phyloP scores from a whole-genome alignment of 37 sponge, comb jelly and placozoan genomes.

The Mnemiopsis leidyi region DNA sequence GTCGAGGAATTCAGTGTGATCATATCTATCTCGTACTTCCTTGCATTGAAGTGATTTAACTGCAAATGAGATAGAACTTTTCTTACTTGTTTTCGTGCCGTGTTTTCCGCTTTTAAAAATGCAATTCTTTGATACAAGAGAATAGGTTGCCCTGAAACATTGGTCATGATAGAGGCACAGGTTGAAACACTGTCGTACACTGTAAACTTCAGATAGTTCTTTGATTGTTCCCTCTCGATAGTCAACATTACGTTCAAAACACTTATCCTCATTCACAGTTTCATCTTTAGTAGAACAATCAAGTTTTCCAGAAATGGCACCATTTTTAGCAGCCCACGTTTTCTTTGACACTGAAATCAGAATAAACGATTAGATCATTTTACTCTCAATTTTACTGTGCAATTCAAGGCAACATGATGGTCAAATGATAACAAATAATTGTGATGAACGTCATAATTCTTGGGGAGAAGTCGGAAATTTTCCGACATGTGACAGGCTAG shows the following conservation, averaged over 20 bases:
- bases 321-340: background rate
- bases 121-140: background rate
- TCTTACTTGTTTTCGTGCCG: background rate
- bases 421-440: no score
- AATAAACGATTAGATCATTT: background rate
- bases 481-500: no score
- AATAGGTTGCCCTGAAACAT: background rate
- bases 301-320: background rate
- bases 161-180: background rate
- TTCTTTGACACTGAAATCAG: constrained; percentile 2
- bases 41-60: background rate
- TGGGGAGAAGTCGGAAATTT: no score
- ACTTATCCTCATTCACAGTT: background rate
- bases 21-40: background rate
- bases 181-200: background rate
- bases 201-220: background rate
- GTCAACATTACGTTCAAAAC: background rate
- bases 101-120: background rate
- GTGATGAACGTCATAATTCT: no score
- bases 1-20: background rate
- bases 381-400: background rate
- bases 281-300: background rate
- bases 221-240: background rate
- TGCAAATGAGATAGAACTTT: background rate
- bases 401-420: background rate